These are phyloP conservation scores for Pyrrhosoma nymphula DNA, from an alignment of 2,888 invertebrate genomes.

Conservation along the genomic window DNA sequence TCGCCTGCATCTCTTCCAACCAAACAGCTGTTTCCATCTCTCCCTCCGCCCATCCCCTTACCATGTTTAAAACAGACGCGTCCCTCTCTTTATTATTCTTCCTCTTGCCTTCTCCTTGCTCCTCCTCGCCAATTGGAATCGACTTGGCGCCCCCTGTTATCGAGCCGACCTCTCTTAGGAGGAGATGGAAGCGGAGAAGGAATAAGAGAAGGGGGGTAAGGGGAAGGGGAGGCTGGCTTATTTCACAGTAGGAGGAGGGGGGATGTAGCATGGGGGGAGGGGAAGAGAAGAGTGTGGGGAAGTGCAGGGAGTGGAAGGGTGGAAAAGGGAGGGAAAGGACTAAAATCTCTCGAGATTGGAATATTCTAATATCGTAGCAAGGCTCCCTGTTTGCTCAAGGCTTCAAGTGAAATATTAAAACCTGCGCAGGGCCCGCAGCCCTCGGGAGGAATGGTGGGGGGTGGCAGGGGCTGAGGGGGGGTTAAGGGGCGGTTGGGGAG, in stretches of 20 bases:
- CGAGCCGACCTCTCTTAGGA: constrained; percentile 9
- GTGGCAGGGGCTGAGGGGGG: background rate
- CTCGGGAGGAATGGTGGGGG: constrained; percentile 8
- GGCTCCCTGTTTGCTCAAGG: constrained; percentile 73
- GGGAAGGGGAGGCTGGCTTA: constrained; percentile 10
- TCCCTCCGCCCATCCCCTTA: background rate
- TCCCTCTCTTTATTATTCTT: too few species aligned
- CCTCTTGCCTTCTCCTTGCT: background rate
- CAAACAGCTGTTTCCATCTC: background rate
- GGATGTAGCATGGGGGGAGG: background rate
- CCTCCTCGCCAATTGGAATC: constrained; percentile 29
- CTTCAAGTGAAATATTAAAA: constrained; percentile 75
- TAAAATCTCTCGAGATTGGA: constrained; percentile 73
- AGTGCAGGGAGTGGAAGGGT: background rate
- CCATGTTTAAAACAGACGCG: background rate
- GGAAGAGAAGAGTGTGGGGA: background rate
- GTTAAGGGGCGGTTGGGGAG: background rate
- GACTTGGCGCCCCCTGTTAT: constrained; percentile 14
- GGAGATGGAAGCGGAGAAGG: background rate
- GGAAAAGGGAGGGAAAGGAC: constrained; percentile 67
- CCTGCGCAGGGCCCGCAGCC: constrained; percentile 70
- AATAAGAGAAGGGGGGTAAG: background rate
- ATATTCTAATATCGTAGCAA: constrained; percentile 74
- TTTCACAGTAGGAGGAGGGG: background rate
- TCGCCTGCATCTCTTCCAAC: too few species aligned